Conservation (phyloP, 92 coral and sea anemone species). For the Plumapathes pennacea region DNA sequence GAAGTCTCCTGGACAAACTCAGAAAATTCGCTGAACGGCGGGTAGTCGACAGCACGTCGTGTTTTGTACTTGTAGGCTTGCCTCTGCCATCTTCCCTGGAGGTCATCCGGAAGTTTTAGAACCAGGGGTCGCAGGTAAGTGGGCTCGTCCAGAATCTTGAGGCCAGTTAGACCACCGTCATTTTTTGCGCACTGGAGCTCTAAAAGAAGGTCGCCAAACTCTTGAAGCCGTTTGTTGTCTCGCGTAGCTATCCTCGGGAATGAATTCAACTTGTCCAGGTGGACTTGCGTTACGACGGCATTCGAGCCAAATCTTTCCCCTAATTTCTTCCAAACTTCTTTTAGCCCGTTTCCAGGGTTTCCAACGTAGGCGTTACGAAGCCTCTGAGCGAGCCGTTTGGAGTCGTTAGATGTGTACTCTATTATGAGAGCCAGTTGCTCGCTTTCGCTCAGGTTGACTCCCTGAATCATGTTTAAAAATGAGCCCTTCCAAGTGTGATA, state of each 20-base stretch:
- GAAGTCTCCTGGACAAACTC: slow-evolving; percentile 32
- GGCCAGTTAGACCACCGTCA: slow-evolving; percentile 54
- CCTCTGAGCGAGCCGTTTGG: slow-evolving; percentile 44
- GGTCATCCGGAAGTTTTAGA: slow-evolving; percentile 25
- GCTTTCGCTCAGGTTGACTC: slow-evolving; percentile 39
- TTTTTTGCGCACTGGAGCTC: slow-evolving; percentile 57
- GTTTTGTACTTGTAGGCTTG: slow-evolving; percentile 29
- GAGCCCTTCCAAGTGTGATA: slow-evolving; percentile 52
- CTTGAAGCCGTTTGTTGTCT: slow-evolving; percentile 45
- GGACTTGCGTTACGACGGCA: slow-evolving; percentile 49
- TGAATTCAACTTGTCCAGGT: slow-evolving; percentile 28
- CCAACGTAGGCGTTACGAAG: slow-evolving; percentile 42
- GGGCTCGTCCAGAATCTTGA: slow-evolving; percentile 44
- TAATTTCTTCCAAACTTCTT: slow-evolving; percentile 40
- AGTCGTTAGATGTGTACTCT: slow-evolving; percentile 31
- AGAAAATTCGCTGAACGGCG: slow-evolving; percentile 34
- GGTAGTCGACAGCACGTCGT: slow-evolving; percentile 16
- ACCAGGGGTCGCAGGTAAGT: slow-evolving; percentile 30
- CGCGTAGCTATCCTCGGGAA: slow-evolving; percentile 31
- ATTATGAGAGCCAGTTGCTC: slow-evolving; percentile 51
- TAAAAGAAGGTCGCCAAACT: slow-evolving; percentile 46
- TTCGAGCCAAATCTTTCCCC: slow-evolving; percentile 54
- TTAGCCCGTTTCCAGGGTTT: slow-evolving; percentile 47
- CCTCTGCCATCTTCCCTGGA: slow-evolving; percentile 51
- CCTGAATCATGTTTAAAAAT: slow-evolving; percentile 43